A percentile compares a stretch with the other conserved stretches of the same genome.
Evolutionary conservation across 2,113 vertebrate genomes (phyloP).

Genomic region (Oreotrochilus melanogaster): DNA sequence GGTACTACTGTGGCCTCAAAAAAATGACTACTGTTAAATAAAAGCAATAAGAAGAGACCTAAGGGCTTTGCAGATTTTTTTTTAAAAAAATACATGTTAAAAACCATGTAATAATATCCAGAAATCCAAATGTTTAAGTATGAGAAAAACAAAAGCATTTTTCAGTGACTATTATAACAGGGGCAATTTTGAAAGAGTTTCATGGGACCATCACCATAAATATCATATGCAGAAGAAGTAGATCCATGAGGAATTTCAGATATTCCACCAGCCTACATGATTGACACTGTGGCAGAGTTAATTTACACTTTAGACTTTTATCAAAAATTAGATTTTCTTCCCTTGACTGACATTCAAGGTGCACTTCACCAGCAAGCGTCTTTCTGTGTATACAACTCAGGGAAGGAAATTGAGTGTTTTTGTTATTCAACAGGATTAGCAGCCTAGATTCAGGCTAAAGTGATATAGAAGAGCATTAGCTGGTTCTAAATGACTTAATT

Average conservation of each 20-base stretch:
- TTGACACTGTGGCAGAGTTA: background rate
- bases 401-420: slow-evolving; percentile 56
- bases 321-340: background rate
- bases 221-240: background rate
- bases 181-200: background rate
- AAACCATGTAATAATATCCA: background rate
- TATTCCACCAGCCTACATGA: background rate
- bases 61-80: background rate
- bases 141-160: background rate
- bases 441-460: slow-evolving; percentile 56
- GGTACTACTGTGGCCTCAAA: background rate
- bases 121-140: background rate
- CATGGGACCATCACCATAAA: background rate
- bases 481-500: slow-evolving; percentile 58
- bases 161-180: background rate
- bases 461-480: slow-evolving; percentile 58
- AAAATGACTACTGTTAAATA: background rate
- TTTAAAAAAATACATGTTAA: background rate
- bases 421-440: slow-evolving; percentile 69
- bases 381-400: background rate
- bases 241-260: background rate
- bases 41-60: background rate
- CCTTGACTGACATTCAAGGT: background rate
- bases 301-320: background rate
- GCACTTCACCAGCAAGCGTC: background rate